These are phyloP conservation scores for Pyrrhosoma nymphula DNA, from an alignment of 2,888 invertebrate species.

Conservation along the genomic window DNA sequence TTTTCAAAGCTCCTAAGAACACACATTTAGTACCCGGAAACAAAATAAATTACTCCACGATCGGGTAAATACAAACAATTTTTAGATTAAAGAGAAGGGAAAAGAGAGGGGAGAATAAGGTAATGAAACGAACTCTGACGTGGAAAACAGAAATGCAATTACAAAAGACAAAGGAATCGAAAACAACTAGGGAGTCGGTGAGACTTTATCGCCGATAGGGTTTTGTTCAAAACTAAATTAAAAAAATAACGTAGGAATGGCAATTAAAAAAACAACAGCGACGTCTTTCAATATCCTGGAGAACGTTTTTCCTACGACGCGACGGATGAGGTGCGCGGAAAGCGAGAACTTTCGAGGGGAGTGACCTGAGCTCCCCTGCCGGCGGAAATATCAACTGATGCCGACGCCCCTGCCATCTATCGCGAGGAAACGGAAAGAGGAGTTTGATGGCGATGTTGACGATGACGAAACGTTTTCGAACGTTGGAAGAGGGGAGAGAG, in stretches of 20 bases:
- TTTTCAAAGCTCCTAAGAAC: no score
- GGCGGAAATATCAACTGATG: not conserved
- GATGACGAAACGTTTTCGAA: not conserved
- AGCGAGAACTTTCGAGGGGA: not conserved
- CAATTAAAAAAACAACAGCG: not conserved
- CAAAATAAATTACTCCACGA: not conserved
- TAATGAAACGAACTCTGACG: not conserved
- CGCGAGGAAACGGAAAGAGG: not conserved
- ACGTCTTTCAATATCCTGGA: not conserved
- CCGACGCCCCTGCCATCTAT: not conserved
- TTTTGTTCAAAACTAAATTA: not conserved
- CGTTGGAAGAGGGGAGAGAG: not conserved
- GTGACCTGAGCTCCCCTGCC: not conserved
- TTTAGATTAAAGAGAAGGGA: no score
- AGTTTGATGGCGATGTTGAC: not conserved
- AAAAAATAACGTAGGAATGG: not conserved
- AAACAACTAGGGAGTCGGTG: not conserved
- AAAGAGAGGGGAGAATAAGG: not conserved
- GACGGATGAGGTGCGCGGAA: not conserved
- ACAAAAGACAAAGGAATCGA: not conserved
- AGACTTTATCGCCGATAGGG: not conserved
- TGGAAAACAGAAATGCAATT: not conserved
- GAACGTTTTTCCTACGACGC: not conserved
- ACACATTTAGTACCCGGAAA: not conserved
- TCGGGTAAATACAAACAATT: not conserved